Evolutionary conservation across 2,113 vertebrate species (phyloP).

Genomic region (Dendropsophus ebraccatus): DNA sequence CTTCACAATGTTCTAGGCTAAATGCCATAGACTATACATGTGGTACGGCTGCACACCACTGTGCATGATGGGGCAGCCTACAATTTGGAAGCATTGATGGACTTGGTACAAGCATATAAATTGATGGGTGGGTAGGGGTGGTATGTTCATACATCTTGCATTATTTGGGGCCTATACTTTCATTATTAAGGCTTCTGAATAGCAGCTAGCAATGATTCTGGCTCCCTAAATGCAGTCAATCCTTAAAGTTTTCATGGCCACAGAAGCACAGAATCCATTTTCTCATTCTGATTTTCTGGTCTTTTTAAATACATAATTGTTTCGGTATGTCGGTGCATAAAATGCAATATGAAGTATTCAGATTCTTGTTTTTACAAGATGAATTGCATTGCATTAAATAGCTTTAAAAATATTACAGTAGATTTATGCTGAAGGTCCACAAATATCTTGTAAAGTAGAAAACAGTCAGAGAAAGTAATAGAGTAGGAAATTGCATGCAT

Average conservation of each 20-base stretch:
- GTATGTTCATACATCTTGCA: no score
- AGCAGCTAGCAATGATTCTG: no score
- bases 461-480: slow-evolving; percentile 1
- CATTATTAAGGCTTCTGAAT: no score
- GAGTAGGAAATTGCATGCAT: background rate
- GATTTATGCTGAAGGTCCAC: background rate
- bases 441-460: background rate
- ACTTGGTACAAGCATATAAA: no score
- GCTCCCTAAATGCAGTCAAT: no score
- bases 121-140: no score
- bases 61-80: no score
- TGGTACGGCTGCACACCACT: no score
- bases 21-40: no score
- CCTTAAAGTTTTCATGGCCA: background rate
- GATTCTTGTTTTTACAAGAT: background rate
- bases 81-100: no score
- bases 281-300: background rate
- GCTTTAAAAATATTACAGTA: background rate
- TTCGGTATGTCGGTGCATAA: background rate
- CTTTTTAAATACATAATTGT: background rate
- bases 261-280: background rate
- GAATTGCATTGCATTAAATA: background rate
- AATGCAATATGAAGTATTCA: background rate
- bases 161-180: no score
- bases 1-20: no score